phyloP scores from a whole-genome alignment of 2,888 invertebrate species.

The Sphecodes monilicornis region DNA sequence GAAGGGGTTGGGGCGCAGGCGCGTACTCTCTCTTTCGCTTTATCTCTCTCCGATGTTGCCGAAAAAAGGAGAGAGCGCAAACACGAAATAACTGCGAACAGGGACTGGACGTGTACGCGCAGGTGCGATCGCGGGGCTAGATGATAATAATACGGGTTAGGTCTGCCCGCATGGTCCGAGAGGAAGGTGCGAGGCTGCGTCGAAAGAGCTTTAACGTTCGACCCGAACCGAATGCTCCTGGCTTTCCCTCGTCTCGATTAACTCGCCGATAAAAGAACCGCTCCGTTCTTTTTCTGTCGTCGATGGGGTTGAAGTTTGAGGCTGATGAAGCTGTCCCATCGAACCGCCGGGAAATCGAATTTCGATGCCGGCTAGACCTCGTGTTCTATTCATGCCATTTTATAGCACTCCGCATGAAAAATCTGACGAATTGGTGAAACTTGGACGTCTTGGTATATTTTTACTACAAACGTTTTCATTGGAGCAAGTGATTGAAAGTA shows the following conservation, averaged over 20 bases:
- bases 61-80: slow-evolving; percentile 38
- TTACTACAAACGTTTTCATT: background rate
- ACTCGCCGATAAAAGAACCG: slow-evolving; percentile 39
- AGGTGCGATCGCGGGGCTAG: slow-evolving; percentile 64
- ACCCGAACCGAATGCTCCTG: background rate
- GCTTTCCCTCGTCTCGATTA: slow-evolving; percentile 51
- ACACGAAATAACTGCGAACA: slow-evolving; percentile 24
- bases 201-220: slow-evolving; percentile 46
- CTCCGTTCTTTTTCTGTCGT: slow-evolving; percentile 21
- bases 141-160: slow-evolving; percentile 70
- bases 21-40: slow-evolving; percentile 7
- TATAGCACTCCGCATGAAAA: background rate
- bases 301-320: slow-evolving; percentile 8
- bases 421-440: background rate
- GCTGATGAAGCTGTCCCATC: background rate
- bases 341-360: slow-evolving; percentile 32
- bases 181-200: slow-evolving; percentile 30
- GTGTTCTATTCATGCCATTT: background rate
- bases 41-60: slow-evolving; percentile 9
- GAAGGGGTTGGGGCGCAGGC: slow-evolving; percentile 39
- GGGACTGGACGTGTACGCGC: slow-evolving; percentile 49
- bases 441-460: background rate
- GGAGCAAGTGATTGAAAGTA: background rate
- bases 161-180: slow-evolving; percentile 66
- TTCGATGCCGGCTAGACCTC: background rate